phyloP scores from a whole-genome alignment of 2,113 vertebrate genomes.

The Cochlearius cochlearius region DNA sequence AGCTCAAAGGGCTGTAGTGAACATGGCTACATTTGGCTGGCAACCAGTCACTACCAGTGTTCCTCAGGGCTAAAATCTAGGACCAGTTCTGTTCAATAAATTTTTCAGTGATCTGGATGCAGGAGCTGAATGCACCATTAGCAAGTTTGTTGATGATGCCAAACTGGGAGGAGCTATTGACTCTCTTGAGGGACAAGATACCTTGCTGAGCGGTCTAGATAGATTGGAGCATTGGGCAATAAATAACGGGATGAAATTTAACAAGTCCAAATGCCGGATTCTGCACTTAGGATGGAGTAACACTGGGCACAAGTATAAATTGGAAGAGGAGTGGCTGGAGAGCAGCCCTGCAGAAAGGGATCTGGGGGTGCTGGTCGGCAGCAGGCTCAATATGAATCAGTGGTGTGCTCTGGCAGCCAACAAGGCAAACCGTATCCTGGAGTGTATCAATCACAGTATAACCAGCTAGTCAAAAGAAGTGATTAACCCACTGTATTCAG shows the following conservation, averaged over 20 bases:
- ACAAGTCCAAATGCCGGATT: neutral
- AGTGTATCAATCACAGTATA: no score
- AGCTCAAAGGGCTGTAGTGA: neutral
- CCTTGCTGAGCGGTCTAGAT: neutral
- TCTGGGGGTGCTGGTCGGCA: neutral
- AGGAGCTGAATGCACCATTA: no score
- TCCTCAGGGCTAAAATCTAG: neutral
- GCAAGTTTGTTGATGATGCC: no score
- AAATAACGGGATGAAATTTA: neutral
- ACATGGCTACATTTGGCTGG: neutral
- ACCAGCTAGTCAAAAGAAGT: no score
- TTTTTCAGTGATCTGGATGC: no score
- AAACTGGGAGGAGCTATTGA: neutral
- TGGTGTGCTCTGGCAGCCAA: no score
- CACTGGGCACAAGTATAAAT: no score
- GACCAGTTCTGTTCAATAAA: no score
- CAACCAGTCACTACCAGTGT: rapidly evolving
- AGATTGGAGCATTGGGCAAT: neutral
- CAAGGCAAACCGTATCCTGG: no score
- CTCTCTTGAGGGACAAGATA: neutral
- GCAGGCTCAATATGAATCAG: no score
- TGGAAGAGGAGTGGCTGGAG: neutral
- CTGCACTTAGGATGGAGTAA: neutral
- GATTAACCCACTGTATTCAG: no score
- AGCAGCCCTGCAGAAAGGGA: neutral